Conservation (phyloP, 2,888 invertebrate species). For the Chironomus tentans region DNA sequence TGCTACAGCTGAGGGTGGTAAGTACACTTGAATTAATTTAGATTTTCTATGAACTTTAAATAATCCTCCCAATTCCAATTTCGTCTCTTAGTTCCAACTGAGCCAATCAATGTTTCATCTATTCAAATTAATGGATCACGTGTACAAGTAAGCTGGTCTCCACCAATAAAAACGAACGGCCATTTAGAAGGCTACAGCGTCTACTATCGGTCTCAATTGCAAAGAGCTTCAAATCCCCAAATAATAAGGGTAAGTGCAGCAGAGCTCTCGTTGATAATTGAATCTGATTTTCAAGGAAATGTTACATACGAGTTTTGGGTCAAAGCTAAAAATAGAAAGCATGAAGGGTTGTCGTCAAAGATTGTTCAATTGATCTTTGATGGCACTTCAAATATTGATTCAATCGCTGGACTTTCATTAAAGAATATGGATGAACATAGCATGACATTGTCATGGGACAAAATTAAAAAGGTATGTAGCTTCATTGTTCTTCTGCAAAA, state of each 20-base stretch:
- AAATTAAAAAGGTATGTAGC: slow-evolving; percentile 37
- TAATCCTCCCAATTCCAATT: slow-evolving; percentile 32
- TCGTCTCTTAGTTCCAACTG: slow-evolving; percentile 46
- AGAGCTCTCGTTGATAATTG: slow-evolving; percentile 30
- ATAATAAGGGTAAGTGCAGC: slow-evolving; percentile 29
- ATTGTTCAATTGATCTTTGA: slow-evolving; percentile 53
- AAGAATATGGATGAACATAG: slow-evolving; percentile 44
- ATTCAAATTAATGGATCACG: slow-evolving; percentile 54
- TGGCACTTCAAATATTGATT: slow-evolving; percentile 53
- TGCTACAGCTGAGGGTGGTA: slow-evolving; percentile 55
- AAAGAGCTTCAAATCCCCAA: slow-evolving; percentile 43
- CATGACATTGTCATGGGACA: slow-evolving; percentile 53
- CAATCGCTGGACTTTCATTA: slow-evolving; percentile 48
- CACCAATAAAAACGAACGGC: slow-evolving; percentile 56
- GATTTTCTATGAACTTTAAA: slow-evolving; percentile 4
- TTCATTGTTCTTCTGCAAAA: too few relatives aligned
- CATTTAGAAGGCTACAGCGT: slow-evolving; percentile 53
- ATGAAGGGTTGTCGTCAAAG: slow-evolving; percentile 53
- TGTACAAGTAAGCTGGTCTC: slow-evolving; percentile 61
- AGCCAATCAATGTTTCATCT: slow-evolving; percentile 57
- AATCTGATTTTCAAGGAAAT: slow-evolving; percentile 31
- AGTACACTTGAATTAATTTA: background rate
- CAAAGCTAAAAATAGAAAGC: slow-evolving; percentile 51
- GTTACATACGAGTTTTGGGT: slow-evolving; percentile 34
- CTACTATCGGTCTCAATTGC: slow-evolving; percentile 54